Evolutionary conservation across 2,888 invertebrate species (phyloP), one percentile per base, ranked within the genome.

Genomic region (Elegia similella): DNA sequence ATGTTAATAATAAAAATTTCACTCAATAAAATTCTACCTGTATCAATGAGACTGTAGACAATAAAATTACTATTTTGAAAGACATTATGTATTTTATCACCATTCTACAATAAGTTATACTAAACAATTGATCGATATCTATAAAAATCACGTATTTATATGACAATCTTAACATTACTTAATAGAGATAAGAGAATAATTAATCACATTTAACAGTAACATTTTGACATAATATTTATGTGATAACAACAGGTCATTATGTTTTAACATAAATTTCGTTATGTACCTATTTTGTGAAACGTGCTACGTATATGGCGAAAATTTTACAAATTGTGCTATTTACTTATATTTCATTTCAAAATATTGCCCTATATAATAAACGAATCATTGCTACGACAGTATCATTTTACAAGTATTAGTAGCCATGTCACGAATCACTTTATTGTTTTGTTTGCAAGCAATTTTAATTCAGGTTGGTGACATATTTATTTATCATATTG

Each of bases 121-220:
- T 42, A 42, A 23, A 38, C 1, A 52, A 42, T 38, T 52, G 52
- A 52, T 52, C 29, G 42, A n/a, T 42, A 52, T 52, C 52, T 29
- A 13, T 13, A 13, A 23, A 42, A 42, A 42, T 52, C 52, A 52
- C 52, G 42, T 52, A 29, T 52, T 23, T 52, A 52, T 17, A 42
- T 23, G 13, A 17, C 12, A 16, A 42, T 52, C 52, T 52, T 23
- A 17, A 34, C 2, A 13, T 42, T 42, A 29, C 42, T 13, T 29
- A 42, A 42, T 13, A 52, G 42, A 42, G 42, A 48, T 13, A 17
- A 6, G n/a, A 29, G 13, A 15, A 10, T 12, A 10, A 13, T 15
- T 10, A 16, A 15, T 2, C 12, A 30, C 32, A 30, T 10, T 50
- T 34, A n/a, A 10, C 38, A 34, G 13, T 7, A 32, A 34, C 16